phyloP scores from a whole-genome alignment of 2,113 vertebrate genomes.

The Otis tarda region DNA sequence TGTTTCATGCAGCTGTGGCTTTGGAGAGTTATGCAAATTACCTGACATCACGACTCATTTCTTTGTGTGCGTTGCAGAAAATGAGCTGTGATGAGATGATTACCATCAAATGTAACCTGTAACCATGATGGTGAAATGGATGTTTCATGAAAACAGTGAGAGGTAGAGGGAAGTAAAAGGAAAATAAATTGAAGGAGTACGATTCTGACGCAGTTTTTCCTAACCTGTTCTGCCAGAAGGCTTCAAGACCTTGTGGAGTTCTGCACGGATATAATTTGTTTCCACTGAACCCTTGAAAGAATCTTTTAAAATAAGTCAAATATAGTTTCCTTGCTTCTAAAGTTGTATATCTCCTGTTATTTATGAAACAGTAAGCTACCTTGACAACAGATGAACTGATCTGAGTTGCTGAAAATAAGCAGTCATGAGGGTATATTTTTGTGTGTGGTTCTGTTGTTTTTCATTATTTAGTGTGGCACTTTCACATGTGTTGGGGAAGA shows the following conservation, averaged over 20 bases:
- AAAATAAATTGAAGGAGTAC: neutral
- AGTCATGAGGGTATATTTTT: neutral
- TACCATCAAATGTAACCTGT: constrained; percentile 11
- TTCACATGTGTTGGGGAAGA: neutral
- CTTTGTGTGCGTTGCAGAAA: constrained; percentile 7
- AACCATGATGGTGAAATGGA: neutral
- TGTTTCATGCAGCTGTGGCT: neutral
- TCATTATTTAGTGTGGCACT: neutral
- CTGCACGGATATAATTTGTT: neutral
- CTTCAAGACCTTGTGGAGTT: constrained; percentile 22
- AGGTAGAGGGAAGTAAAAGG: neutral
- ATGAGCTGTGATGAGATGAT: neutral
- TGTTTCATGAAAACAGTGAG: neutral
- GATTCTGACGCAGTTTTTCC: constrained; percentile 28
- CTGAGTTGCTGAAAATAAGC: neutral
- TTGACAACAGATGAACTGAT: neutral
- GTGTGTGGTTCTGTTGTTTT: neutral
- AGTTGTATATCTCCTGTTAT: neutral
- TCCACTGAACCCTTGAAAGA: constrained; percentile 23
- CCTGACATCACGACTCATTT: neutral
- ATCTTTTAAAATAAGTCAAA: constrained; percentile 29
- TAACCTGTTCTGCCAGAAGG: constrained; percentile 36
- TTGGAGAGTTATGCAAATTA: constrained; percentile 12
- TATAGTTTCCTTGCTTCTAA: neutral
- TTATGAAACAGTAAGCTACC: neutral